phyloP scores from a whole-genome alignment of 2,888 invertebrate species.

The Melieria crassipennis region DNA sequence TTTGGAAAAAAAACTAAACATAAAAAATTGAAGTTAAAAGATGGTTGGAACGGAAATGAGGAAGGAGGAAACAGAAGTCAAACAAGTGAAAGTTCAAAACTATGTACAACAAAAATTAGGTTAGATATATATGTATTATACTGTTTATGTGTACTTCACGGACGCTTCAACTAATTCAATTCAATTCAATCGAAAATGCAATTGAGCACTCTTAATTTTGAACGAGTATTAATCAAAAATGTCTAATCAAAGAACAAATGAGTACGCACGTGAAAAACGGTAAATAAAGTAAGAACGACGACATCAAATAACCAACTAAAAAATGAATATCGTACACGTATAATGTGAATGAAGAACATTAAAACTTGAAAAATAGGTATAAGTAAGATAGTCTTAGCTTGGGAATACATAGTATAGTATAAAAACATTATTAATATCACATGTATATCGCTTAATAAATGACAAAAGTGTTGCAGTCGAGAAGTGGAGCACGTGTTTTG shows the following conservation, averaged over 20 bases:
- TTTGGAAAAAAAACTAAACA: background rate
- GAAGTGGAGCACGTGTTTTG: conserved; percentile 55
- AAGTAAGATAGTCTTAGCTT: background rate
- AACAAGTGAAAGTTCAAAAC: background rate
- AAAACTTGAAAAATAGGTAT: no score
- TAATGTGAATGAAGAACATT: background rate
- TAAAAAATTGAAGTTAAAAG: background rate
- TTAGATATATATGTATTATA: no score
- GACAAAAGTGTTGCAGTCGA: conserved; percentile 10
- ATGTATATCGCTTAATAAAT: conserved; percentile 15
- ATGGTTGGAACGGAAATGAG: background rate
- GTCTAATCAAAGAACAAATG: background rate
- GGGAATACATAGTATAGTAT: background rate
- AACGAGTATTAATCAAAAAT: conserved; percentile 11
- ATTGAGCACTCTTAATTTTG: conserved; percentile 23
- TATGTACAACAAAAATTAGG: no score
- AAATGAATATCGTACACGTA: conserved; percentile 6
- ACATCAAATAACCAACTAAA: conserved; percentile 12
- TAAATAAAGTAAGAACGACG: conserved; percentile 1
- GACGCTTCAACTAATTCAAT: no score
- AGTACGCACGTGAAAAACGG: conserved; percentile 4
- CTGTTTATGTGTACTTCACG: no score
- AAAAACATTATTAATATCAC: conserved; percentile 10
- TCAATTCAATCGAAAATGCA: conserved; percentile 19
- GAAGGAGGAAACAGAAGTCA: background rate